Percentiles rank a stretch among this genome's conserved stretches.
Conservation (phyloP, 2,797 vertebrate species). For the Phrynocephalus vlangalii region DNA sequence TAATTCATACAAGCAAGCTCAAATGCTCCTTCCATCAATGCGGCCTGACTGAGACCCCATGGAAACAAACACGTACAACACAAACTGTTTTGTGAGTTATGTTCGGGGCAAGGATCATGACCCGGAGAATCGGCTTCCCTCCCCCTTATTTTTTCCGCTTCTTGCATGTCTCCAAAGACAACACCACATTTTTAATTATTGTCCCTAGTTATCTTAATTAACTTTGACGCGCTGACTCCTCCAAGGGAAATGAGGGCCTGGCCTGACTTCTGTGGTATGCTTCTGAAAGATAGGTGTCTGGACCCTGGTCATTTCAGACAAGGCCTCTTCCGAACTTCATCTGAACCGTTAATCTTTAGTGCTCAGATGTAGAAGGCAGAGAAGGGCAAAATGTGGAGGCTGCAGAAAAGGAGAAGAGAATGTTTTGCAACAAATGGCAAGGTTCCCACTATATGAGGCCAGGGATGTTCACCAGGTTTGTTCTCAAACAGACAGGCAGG, state of each 20-base stretch:
- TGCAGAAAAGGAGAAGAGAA: accelerated
- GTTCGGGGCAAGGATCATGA: not conserved
- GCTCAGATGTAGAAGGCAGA: conserved; percentile 2
- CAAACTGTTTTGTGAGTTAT: not conserved
- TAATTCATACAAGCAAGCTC: not conserved
- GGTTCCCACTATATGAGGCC: conserved; percentile 1
- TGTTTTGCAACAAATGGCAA: not conserved
- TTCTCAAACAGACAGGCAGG: too few species aligned
- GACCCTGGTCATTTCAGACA: not conserved
- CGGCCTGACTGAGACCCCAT: too few species aligned
- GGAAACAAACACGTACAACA: too few species aligned
- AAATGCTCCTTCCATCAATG: not conserved
- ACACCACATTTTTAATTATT: conserved; percentile 63
- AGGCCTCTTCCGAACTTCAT: not conserved
- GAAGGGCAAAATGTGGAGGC: not conserved
- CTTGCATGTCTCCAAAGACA: conserved; percentile 13
- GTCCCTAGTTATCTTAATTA: conserved; percentile 70
- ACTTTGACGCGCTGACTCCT: conserved; percentile 61
- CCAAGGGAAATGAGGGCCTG: conserved; percentile 56
- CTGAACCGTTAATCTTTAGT: not conserved
- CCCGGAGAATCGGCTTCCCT: not conserved
- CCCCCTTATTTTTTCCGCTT: not conserved
- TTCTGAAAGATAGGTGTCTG: conserved; percentile 23
- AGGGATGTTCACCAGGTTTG: not conserved
- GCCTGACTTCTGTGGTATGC: conserved; percentile 37